phyloP scores from a whole-genome alignment of 2,888 invertebrate species.

The Odontocerum albicorne region DNA sequence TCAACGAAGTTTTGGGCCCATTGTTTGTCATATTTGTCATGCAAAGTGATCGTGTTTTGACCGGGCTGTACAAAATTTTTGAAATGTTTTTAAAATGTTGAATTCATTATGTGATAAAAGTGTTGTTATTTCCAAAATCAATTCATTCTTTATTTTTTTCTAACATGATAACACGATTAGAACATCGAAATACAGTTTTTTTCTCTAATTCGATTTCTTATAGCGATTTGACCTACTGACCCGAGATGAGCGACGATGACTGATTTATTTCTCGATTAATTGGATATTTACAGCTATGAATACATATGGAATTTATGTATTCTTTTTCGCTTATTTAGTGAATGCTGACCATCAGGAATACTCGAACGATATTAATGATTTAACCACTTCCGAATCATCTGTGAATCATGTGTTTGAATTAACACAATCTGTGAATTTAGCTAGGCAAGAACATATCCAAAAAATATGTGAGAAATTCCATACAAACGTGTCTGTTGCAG shows the following conservation, averaged over 20 bases:
- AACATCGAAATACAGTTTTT: no score
- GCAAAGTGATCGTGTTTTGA: no score
- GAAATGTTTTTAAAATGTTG: no score
- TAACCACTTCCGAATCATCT: constrained; percentile 13
- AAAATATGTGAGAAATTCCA: constrained; percentile 61
- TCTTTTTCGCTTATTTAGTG: background rate
- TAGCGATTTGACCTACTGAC: constrained; percentile 16
- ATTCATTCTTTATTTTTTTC: no score
- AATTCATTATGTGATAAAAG: no score
- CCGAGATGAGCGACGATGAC: constrained; percentile 3
- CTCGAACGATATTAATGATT: constrained; percentile 20
- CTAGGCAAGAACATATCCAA: constrained; percentile 63
- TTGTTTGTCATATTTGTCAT: no score
- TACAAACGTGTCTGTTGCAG: constrained; percentile 48
- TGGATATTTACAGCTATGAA: background rate
- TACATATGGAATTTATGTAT: constrained; percentile 9
- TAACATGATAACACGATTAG: no score
- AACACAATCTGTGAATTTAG: constrained; percentile 64
- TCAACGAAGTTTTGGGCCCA: no score
- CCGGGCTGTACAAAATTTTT: no score
- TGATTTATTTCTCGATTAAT: background rate
- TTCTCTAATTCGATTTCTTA: background rate
- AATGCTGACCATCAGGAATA: constrained; percentile 13
- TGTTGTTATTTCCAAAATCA: no score
- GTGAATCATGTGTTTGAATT: constrained; percentile 45